phyloP scores from a whole-genome alignment of 1,140 invertebrate genomes.

The Pachyrhynchus sulphureomaculatus region DNA sequence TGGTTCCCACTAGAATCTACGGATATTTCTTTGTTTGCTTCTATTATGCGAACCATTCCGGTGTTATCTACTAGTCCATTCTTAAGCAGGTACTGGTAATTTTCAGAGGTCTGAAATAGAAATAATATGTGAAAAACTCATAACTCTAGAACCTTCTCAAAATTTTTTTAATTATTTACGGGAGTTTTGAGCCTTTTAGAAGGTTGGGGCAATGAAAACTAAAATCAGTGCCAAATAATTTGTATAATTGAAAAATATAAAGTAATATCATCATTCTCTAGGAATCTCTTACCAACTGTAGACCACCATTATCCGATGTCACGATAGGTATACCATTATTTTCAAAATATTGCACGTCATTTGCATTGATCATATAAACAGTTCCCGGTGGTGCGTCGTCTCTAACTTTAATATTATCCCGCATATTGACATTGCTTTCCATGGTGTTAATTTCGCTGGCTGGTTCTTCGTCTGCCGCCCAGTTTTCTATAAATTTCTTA shows the following conservation, averaged over 20 bases:
- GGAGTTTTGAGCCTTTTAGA: too few species aligned
- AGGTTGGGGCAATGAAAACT: too few species aligned
- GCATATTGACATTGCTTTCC: conserved; percentile 11
- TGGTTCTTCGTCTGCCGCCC: conserved; percentile 41
- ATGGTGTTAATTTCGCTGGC: neutral
- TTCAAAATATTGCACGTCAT: conserved; percentile 40
- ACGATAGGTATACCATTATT: conserved; percentile 35
- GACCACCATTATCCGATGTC: conserved; percentile 36
- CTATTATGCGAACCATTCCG: conserved; percentile 33
- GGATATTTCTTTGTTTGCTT: conserved; percentile 18
- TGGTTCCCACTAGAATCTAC: conserved; percentile 16
- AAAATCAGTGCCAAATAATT: too few species aligned
- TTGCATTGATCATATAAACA: conserved; percentile 39
- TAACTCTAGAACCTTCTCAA: neutral
- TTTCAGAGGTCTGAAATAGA: conserved; percentile 27
- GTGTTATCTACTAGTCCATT: conserved; percentile 30
- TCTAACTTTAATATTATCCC: conserved; percentile 30
- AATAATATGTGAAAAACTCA: neutral
- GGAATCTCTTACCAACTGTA: conserved; percentile 22
- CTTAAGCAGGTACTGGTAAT: conserved; percentile 38
- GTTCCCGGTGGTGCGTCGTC: conserved; percentile 36
- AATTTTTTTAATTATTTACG: too few species aligned
- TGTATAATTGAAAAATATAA: too few species aligned
- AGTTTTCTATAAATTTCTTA: conserved; percentile 47
- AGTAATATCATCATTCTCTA: too few species aligned